Base-by-base conservation (phyloP, 2,888 invertebrate species). In the Trissonchulus sp. region DNA sequence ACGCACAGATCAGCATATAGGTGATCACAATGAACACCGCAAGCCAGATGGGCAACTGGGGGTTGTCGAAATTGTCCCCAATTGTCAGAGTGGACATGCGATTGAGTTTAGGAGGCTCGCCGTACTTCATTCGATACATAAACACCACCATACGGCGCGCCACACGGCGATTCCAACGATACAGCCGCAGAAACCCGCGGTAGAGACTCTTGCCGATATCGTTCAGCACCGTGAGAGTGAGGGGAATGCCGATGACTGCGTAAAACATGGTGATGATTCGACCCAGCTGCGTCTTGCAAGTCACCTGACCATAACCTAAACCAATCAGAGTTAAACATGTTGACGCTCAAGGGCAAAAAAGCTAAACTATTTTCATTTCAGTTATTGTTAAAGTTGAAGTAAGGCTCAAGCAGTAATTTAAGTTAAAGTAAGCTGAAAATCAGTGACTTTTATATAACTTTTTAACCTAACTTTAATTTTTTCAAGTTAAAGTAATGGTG, bases 271-370 rank as follows among this genome's bases (percentile, higher is more conserved):
- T 69, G 8, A 37, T 35, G n/a, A n/a, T 37, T 2, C 71, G 34
- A 31, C 71, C 71, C 31, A 36, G 35, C 28, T 3, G 23, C 34
- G 71, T 69, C 37, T 23, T 34, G n/a, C 71, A 69, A 36, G 71
- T 37, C 28, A 69, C 15, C 15, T 69, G 71, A 69, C 71, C 71
- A n/a, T 69, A 69, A 69, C 71, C 71, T 69, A n/a, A 35, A 69
- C 8, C 8, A 48, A 48, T 23, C 48, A 48, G 48, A 48, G n/a
- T n/a, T n/a, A n/a, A n/a, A n/a, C n/a, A n/a, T n/a, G n/a, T n/a
- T n/a, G n/a, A n/a, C n/a, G n/a, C n/a, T n/a, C n/a, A n/a, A n/a
- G n/a, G n/a, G n/a, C n/a, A n/a, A n/a, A n/a, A n/a, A n/a, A n/a
- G n/a, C n/a, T n/a, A n/a, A n/a, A n/a, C n/a, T n/a, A n/a, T n/a